A percentile compares a stretch with the other conserved stretches of the same genome.
Evolutionary conservation across 2,888 invertebrate genomes (phyloP).

Genomic region (Malthinus seriepunctatus): DNA sequence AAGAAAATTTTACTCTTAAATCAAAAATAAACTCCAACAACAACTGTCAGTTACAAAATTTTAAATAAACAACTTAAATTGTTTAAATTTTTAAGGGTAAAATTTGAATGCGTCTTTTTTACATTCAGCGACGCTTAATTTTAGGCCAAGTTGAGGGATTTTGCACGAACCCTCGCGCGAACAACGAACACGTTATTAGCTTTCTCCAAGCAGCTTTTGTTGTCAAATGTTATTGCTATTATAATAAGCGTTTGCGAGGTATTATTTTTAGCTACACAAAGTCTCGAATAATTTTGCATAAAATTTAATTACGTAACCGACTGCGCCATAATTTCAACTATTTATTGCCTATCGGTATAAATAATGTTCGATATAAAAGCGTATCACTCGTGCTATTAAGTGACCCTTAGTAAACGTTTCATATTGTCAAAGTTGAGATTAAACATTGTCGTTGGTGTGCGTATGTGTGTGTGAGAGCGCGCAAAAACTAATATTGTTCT

Average conservation of each 20-base stretch:
- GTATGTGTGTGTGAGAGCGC: background rate
- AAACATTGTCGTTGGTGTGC: constrained; percentile 25
- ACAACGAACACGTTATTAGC: constrained; percentile 34
- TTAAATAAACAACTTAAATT: no score
- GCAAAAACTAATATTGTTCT: constrained; percentile 29
- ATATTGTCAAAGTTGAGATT: constrained; percentile 21
- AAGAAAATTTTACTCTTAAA: background rate
- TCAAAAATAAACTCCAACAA: background rate
- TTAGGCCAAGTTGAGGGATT: constrained; percentile 16
- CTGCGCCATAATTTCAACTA: no score
- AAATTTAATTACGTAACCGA: no score
- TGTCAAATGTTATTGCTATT: constrained; percentile 36
- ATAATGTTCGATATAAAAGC: background rate
- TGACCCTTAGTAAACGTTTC: constrained; percentile 13
- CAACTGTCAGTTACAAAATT: no score
- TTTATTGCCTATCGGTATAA: background rate
- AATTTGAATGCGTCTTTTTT: no score
- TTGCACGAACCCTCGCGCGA: constrained; percentile 20
- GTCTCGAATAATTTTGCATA: no score
- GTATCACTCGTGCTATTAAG: constrained; percentile 8
- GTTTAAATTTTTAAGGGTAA: no score
- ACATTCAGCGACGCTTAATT: constrained; percentile 20
- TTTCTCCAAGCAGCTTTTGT: constrained; percentile 31
- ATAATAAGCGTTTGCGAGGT: constrained; percentile 7
- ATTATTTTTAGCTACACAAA: no score